A percentile compares a stretch with the other conserved stretches of the same genome.
These are phyloP conservation scores for Eolophus roseicapilla DNA, from an alignment of 2,113 vertebrate species.

Conservation along the genomic window DNA sequence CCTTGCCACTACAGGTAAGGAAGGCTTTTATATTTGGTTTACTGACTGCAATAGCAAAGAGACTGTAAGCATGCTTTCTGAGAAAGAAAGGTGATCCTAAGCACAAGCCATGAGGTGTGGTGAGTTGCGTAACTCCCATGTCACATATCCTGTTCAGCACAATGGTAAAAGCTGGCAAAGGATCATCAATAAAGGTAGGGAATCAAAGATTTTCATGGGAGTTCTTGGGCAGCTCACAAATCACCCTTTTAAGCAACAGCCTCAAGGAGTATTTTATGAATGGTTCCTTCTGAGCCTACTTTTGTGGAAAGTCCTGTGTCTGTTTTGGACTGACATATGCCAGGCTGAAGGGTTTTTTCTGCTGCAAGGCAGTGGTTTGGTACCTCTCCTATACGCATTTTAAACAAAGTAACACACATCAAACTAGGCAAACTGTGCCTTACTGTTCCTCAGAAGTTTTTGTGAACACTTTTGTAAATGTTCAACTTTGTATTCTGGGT, in stretches of 20 bases:
- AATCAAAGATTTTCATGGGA: neutral
- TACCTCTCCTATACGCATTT: neutral
- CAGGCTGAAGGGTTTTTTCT: neutral
- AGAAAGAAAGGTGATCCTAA: neutral
- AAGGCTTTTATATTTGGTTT: neutral
- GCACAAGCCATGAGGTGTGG: neutral
- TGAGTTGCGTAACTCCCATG: neutral
- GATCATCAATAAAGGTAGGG: neutral
- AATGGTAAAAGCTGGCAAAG: neutral
- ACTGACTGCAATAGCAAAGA: neutral
- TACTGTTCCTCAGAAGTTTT: neutral
- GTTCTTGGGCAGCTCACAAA: neutral
- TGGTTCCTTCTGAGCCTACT: neutral
- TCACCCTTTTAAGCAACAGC: neutral
- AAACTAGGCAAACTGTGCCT: neutral
- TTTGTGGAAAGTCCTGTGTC: neutral
- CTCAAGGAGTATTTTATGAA: neutral
- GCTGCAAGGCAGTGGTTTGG: neutral
- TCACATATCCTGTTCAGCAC: rapidly evolving
- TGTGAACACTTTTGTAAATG: neutral
- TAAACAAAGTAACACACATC: neutral
- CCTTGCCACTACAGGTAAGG: neutral
- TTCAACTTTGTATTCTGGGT: neutral
- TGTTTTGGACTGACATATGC: neutral
- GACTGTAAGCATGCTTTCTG: neutral